These are phyloP conservation scores for Liasis olivaceus DNA, from an alignment of 2,797 vertebrate genomes.

Conservation along the genomic window DNA sequence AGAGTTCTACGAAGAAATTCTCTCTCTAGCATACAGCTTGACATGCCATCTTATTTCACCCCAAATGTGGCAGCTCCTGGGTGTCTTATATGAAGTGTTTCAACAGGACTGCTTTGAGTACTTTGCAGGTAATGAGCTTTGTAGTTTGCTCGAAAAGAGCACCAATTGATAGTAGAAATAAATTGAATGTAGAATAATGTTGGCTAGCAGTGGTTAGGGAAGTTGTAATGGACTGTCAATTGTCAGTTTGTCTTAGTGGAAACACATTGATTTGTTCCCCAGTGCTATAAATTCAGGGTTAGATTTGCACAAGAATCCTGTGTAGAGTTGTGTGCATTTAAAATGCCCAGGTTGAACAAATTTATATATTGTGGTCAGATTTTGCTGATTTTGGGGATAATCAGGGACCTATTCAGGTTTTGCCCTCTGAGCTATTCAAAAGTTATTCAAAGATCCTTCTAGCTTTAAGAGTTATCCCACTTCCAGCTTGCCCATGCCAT, in stretches of 20 bases:
- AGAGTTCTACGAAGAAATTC: constrained; percentile 99
- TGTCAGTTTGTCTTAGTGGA: constrained; percentile 2
- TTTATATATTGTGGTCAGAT: neutral
- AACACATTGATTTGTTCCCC: neutral
- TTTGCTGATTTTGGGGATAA: neutral
- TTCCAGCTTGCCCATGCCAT: neutral
- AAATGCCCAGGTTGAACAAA: neutral
- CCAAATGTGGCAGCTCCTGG: constrained; percentile 97
- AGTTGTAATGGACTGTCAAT: neutral
- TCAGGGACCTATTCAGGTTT: no score
- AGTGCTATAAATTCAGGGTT: neutral
- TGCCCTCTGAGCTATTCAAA: neutral
- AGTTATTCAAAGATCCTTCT: neutral
- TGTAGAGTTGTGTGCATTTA: neutral
- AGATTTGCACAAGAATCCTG: neutral
- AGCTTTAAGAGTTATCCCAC: neutral
- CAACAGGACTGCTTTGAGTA: constrained; percentile 96
- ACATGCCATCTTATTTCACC: constrained; percentile 94
- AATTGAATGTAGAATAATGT: neutral
- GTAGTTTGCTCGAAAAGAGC: neutral
- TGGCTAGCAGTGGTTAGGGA: neutral
- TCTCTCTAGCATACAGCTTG: constrained; percentile 92
- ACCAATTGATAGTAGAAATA: neutral
- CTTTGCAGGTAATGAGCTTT: constrained; percentile 84
- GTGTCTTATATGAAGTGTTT: constrained; percentile 91